phyloP scores from a whole-genome alignment of 2,888 invertebrate species.

The Eristalis arbustorum region DNA sequence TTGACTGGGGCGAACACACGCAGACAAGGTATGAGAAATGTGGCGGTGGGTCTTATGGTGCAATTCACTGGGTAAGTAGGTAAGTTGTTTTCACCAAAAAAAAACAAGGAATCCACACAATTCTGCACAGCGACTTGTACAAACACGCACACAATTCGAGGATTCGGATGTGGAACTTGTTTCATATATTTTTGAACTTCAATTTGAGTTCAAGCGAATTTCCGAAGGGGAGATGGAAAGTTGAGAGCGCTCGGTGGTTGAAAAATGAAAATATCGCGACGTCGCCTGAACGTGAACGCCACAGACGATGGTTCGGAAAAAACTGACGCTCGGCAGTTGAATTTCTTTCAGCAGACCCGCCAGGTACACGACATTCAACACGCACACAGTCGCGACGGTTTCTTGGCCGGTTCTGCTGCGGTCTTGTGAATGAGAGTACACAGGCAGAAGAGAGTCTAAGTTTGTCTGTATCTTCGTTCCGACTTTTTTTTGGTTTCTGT shows the following conservation, averaged over 20 bases:
- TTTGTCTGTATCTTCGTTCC: background rate
- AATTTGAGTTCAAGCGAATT: background rate
- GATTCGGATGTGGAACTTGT: background rate
- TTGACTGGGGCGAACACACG: conserved; percentile 35
- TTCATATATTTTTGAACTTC: background rate
- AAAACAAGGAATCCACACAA: conserved; percentile 10
- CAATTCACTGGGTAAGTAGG: conserved; percentile 71
- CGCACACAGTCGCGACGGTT: conserved; percentile 19
- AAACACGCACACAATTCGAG: background rate
- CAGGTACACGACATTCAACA: conserved; percentile 28
- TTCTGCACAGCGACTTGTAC: background rate
- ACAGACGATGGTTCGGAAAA: conserved; percentile 52
- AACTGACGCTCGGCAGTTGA: conserved; percentile 65
- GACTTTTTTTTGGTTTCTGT: background rate
- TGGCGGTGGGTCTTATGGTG: conserved; percentile 54
- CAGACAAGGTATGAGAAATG: conserved; percentile 22
- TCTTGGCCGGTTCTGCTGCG: conserved; percentile 48
- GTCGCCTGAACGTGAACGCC: conserved; percentile 8
- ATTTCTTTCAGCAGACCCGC: conserved; percentile 61
- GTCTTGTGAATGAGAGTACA: conserved; percentile 56
- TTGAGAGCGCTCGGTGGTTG: background rate
- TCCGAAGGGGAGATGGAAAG: conserved; percentile 26
- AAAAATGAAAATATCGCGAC: background rate
- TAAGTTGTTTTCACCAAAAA: conserved; percentile 70
- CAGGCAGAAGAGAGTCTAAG: conserved; percentile 34